A percentile compares a stretch with the other conserved stretches of the same genome.
Conservation (phyloP, 2,888 invertebrate genomes). For the Pteria penguin region DNA sequence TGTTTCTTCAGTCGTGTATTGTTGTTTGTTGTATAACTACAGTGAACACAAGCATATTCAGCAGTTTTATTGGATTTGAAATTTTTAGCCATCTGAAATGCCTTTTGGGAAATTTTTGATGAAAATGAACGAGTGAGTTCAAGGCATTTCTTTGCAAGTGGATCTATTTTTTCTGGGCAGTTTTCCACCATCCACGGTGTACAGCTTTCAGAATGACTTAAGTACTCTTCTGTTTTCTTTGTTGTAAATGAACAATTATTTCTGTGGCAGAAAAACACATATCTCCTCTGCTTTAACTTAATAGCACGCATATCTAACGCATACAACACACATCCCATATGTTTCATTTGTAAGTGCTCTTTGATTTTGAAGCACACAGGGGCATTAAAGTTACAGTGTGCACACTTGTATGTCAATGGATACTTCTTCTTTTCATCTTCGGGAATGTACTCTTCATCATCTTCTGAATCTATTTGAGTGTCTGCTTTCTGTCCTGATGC, state of each 20-base stretch:
- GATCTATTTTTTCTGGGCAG: constrained; percentile 47
- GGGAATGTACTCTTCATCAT: constrained; percentile 49
- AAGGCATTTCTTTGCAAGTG: constrained; percentile 49
- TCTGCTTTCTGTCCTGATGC: neutral
- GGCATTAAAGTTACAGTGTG: constrained; percentile 63
- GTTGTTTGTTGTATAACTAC: constrained; percentile 57
- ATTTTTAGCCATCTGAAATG: constrained; percentile 40
- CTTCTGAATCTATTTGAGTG: constrained; percentile 33
- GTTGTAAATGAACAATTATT: constrained; percentile 64
- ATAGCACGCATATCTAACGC: constrained; percentile 61
- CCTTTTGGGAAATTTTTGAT: constrained; percentile 47
- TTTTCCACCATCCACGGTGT: constrained; percentile 57
- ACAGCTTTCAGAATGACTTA: constrained; percentile 62
- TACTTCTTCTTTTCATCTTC: constrained; percentile 51
- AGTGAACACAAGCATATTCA: constrained; percentile 64
- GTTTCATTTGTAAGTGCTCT: constrained; percentile 54
- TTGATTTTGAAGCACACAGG: constrained; percentile 53
- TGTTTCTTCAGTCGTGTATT: constrained; percentile 63
- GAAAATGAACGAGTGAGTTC: constrained; percentile 53
- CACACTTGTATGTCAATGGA: constrained; percentile 63
- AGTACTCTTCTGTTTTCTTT: constrained; percentile 57
- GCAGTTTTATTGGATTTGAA: constrained; percentile 43
- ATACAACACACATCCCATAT: constrained; percentile 58
- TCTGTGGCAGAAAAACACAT: constrained; percentile 67
- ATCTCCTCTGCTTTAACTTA: constrained; percentile 55